Base-by-base conservation (phyloP, 2,797 vertebrate genomes). In the Phylloscopus collybita region DNA sequence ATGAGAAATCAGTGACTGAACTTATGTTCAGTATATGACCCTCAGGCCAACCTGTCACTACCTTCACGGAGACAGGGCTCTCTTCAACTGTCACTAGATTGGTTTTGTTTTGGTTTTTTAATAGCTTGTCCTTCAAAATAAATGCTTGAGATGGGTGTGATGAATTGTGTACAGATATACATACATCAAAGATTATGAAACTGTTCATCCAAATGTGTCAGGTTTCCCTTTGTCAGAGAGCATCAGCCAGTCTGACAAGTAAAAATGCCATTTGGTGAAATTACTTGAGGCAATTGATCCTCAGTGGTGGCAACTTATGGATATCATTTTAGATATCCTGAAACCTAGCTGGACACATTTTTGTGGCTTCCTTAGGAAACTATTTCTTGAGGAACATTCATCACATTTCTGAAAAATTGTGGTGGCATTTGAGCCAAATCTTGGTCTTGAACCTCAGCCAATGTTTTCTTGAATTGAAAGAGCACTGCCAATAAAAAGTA, bases 381-480 rank as follows among this genome's bases (percentile, higher is more conserved):
- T 97, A 97, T 97, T 98, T 98, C 92, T 97, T 97, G 96, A 97
- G 89, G 95, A 97, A 96, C 84, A 95, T 97, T 97, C 97, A 97
- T 97, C 93, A 95, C 94, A 97, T 97, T 97, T 97, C 97, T 98
- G 94, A 97, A 98, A 97, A 98, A 96, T 95, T 96, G 87, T 93
- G 89, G 74, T 95, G 91, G 95, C 92, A 94, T 95, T 95, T 98
- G 94, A 97, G 97, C 96, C 97, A 98, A 96, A 96, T 97, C 96
- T 97, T 95, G 95, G 92, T 96, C 93, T 97, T 98, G 97, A 97
- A 95, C 75, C 54, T 91, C 66, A 87, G 96, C 97, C 97, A 98
- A 86, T 97, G 93, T 98, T 97, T 97, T 97, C 93, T 97, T 98
- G 97, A 97, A 93, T 97, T 96, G 93, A 97, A 97, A 95, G 95